phyloP scores from a whole-genome alignment of 2,113 vertebrate species.

The Taurulus bubalis region DNA sequence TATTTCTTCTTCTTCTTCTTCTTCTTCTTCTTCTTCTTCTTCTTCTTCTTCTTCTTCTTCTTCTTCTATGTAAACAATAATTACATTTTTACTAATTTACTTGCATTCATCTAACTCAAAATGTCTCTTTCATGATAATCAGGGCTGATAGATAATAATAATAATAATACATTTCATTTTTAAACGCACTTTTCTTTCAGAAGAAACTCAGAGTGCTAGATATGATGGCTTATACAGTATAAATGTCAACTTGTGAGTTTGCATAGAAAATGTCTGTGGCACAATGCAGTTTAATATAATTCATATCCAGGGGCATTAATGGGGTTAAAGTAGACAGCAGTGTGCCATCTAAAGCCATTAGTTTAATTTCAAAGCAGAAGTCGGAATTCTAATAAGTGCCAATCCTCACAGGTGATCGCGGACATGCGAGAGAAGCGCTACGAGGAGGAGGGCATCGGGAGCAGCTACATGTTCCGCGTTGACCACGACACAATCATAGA shows the following conservation, averaged over 20 bases:
- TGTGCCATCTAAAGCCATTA: background rate
- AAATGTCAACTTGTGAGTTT: too few relatives aligned
- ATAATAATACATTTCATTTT: too few relatives aligned
- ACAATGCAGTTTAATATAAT: background rate
- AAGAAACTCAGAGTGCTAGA: too few relatives aligned
- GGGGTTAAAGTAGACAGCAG: background rate
- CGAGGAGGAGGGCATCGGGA: conserved; percentile 97
- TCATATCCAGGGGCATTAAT: background rate
- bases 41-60: too few relatives aligned
- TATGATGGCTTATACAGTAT: background rate
- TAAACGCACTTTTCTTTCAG: too few relatives aligned
- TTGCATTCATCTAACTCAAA: background rate
- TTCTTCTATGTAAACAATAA: too few relatives aligned
- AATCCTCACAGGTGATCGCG: conserved; percentile 90
- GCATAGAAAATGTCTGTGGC: background rate
- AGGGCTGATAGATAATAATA: too few relatives aligned
- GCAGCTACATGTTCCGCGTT: conserved; percentile 99
- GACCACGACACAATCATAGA: conserved; percentile 99
- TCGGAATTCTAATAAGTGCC: background rate
- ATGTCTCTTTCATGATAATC: background rate
- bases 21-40: too few relatives aligned
- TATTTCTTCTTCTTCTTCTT: background rate
- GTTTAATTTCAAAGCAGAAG: background rate
- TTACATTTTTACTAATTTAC: background rate
- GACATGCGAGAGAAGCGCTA: conserved; percentile 99